Conservation (phyloP, 2,797 vertebrate genomes). For the Helostoma temminkii region DNA sequence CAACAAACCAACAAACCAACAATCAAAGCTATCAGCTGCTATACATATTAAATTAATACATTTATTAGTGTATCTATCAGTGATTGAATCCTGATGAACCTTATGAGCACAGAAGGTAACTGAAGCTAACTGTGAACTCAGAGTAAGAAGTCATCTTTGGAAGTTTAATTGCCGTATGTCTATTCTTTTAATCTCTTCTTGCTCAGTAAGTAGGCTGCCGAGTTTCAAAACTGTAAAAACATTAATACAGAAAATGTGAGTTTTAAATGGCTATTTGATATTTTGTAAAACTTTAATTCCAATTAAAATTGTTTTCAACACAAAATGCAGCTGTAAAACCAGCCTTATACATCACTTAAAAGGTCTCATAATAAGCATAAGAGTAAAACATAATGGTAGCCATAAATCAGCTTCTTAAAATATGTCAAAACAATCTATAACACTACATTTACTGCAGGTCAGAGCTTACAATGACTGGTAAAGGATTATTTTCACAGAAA, state of each 20-base stretch:
- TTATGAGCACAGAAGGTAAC: too few relatives aligned
- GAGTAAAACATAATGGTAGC: background rate
- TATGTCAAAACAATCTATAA: background rate
- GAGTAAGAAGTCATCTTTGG: too few relatives aligned
- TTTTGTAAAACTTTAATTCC: background rate
- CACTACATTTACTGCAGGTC: conserved; percentile 5
- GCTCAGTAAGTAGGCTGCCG: background rate
- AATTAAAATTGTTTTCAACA: background rate
- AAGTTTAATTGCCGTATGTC: too few relatives aligned
- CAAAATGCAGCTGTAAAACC: background rate
- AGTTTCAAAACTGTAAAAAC: background rate
- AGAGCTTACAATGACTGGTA: conserved; percentile 19
- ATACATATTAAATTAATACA: too few relatives aligned
- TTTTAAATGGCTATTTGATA: background rate
- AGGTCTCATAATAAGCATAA: background rate
- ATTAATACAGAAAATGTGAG: background rate
- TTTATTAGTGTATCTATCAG: too few relatives aligned
- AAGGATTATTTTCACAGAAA: conserved; percentile 11
- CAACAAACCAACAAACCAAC: too few relatives aligned
- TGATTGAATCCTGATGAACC: too few relatives aligned
- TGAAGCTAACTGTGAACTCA: too few relatives aligned
- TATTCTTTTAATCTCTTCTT: background rate
- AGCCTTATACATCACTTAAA: background rate
- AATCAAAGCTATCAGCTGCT: too few relatives aligned
- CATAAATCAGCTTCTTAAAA: background rate